These are phyloP conservation scores for Xiphias gladius DNA, from an alignment of 2,113 vertebrate species.

Conservation along the genomic window DNA sequence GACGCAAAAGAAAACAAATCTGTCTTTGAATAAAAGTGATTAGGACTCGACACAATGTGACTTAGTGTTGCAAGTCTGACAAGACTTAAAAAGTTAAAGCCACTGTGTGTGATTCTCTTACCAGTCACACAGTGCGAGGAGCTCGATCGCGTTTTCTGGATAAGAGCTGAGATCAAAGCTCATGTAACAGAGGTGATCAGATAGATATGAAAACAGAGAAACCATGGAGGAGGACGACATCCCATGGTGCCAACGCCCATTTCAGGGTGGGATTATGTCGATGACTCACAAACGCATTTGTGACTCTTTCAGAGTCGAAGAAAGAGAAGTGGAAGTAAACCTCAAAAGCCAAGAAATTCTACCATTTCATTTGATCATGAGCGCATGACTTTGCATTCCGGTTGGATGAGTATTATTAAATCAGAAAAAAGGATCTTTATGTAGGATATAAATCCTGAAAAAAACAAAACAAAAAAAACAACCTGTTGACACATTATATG, in stretches of 20 bases:
- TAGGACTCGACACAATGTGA: background rate
- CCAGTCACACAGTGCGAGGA: background rate
- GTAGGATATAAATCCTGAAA: background rate
- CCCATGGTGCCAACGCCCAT: constrained; percentile 16
- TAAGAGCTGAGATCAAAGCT: constrained; percentile 26
- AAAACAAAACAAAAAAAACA: too few relatives aligned
- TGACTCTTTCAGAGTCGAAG: background rate
- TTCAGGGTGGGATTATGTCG: constrained; percentile 15
- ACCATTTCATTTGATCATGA: background rate
- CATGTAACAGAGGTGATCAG: constrained; percentile 13
- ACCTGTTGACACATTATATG: too few relatives aligned
- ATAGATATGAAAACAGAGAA: constrained; percentile 31
- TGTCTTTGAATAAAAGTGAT: background rate
- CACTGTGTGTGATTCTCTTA: too few relatives aligned
- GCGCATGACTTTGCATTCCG: background rate
- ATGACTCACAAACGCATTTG: constrained; percentile 54
- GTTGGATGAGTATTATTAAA: background rate
- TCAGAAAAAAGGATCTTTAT: background rate
- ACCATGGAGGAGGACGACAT: constrained; percentile 14
- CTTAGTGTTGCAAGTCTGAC: background rate
- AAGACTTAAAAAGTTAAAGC: background rate
- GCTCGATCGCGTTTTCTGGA: background rate
- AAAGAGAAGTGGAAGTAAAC: constrained; percentile 50
- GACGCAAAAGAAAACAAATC: background rate
- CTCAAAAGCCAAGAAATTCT: background rate